A percentile compares a stretch with the other conserved stretches of the same genome.
phyloP scores from a whole-genome alignment of 2,888 invertebrate species.

The Petrophora chlorosata region DNA sequence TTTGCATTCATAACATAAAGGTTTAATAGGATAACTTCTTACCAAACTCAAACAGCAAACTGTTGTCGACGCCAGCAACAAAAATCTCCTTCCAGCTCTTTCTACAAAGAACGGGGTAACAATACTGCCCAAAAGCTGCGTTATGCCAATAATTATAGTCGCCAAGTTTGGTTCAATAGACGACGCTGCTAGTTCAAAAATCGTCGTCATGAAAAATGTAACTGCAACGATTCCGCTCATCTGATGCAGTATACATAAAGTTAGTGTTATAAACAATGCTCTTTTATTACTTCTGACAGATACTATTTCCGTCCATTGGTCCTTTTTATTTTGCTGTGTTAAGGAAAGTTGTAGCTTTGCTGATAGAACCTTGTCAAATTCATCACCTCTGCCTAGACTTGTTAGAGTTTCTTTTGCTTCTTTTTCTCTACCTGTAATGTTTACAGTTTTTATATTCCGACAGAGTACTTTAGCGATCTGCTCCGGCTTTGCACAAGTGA shows the following conservation, averaged over 20 bases:
- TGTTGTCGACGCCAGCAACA: constrained; percentile 48
- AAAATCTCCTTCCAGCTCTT: constrained; percentile 47
- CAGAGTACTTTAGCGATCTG: no score
- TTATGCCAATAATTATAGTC: constrained; percentile 46
- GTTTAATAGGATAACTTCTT: no score
- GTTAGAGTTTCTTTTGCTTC: constrained; percentile 42
- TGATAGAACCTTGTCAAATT: constrained; percentile 41
- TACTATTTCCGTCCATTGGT: constrained; percentile 50
- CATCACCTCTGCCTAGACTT: constrained; percentile 50
- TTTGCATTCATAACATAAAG: no score
- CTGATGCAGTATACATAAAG: constrained; percentile 48
- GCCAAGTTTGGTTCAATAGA: constrained; percentile 48
- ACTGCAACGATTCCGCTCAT: constrained; percentile 54
- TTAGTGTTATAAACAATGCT: constrained; percentile 49
- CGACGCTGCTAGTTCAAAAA: constrained; percentile 50
- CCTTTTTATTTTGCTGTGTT: constrained; percentile 22
- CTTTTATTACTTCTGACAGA: constrained; percentile 48
- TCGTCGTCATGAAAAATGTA: constrained; percentile 50
- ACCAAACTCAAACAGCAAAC: no score
- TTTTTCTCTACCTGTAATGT: constrained; percentile 35
- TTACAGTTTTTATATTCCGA: no score
- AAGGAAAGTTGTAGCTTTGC: constrained; percentile 32
- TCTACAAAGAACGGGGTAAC: constrained; percentile 51
- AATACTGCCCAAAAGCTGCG: constrained; percentile 43
- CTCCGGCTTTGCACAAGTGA: no score